Conservation (phyloP, 2,888 invertebrate species). For the Leucozona laternaria region DNA sequence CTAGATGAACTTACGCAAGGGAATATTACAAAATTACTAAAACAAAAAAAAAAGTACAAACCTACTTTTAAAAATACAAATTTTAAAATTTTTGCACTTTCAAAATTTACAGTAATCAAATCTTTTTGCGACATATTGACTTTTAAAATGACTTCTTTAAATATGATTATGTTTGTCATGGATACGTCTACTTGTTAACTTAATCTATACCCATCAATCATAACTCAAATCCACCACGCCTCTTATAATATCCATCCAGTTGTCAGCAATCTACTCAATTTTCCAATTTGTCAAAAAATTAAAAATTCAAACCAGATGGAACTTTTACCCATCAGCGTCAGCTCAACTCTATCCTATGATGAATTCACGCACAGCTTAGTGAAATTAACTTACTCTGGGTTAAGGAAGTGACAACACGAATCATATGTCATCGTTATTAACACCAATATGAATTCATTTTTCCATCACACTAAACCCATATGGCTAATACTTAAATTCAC, state of each 20-base stretch:
- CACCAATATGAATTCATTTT: slow-evolving; percentile 83
- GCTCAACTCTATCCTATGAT: not conserved
- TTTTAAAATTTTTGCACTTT: too few relatives aligned
- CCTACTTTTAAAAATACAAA: too few relatives aligned
- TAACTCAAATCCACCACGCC: slow-evolving; percentile 27
- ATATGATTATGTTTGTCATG: not conserved
- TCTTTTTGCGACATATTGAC: not conserved
- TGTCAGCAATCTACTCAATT: slow-evolving; percentile 51
- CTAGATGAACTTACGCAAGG: too few relatives aligned
- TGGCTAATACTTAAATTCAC: slow-evolving; percentile 77
- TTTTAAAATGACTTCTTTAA: not conserved
- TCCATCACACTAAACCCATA: slow-evolving; percentile 81
- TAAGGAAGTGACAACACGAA: slow-evolving; percentile 81
- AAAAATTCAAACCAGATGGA: slow-evolving; percentile 71
- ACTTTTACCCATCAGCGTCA: slow-evolving; percentile 7
- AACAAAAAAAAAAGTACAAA: too few relatives aligned
- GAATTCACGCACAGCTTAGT: slow-evolving; percentile 26
- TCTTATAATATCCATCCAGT: not conserved
- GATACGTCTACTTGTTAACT: slow-evolving; percentile 27
- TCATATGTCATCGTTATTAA: slow-evolving; percentile 84
- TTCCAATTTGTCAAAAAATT: slow-evolving; percentile 71
- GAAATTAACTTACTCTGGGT: slow-evolving; percentile 60
- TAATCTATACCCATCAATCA: slow-evolving; percentile 36
- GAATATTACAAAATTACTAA: too few relatives aligned
- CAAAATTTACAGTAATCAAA: too few relatives aligned